Base-by-base conservation (phyloP, 2,113 vertebrate genomes). In the Lepisosteus osseus region DNA sequence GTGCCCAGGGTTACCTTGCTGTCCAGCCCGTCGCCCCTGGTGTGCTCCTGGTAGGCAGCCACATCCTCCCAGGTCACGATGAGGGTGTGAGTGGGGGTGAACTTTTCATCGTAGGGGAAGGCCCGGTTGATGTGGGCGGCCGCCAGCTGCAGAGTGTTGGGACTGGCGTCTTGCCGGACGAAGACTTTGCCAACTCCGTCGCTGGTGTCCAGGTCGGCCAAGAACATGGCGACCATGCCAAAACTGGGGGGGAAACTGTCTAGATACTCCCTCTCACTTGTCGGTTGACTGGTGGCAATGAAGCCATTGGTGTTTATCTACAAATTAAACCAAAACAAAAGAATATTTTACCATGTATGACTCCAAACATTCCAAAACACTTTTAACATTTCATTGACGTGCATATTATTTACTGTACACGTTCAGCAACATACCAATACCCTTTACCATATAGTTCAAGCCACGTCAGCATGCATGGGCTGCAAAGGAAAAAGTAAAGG, bases 281-380 rank as follows among this genome's bases (percentile, higher is more conserved):
- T 78, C 0, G 95, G 94, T 61, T 94, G 74, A 61, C 80, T 84
- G 63, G 88, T 86, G 74, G 95, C 93, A 72, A 98, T 88, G 73
- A 97, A 90, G 42, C 96, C 96, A 72, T 98, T 98, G 74, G 94
- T 96, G 79, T 90, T 85, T 84, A 98, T 80, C 95, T 98, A 88
- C 29, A 29, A 29, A 29, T 29, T 29, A 29, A 29, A 29, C 29
- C 29, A 29, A 29, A 29, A 29, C 29, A 29, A 29, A 29, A 29
- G 0, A 29, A 29, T 29, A 29, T 29, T 29, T 29, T 29, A 29
- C 29, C 29, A 29, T 29, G 29, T 29, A 29, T 29, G 29, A 29
- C 29, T 29, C 29, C 29, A 73, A 86, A 86, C 45, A 15, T 41
- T 1, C 79, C 69, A 85, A 15, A 57, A 55, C 12, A 65, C 43